Base-by-base conservation (phyloP, 1,140 invertebrate genomes). In the Stegodyphus dumicola region DNA sequence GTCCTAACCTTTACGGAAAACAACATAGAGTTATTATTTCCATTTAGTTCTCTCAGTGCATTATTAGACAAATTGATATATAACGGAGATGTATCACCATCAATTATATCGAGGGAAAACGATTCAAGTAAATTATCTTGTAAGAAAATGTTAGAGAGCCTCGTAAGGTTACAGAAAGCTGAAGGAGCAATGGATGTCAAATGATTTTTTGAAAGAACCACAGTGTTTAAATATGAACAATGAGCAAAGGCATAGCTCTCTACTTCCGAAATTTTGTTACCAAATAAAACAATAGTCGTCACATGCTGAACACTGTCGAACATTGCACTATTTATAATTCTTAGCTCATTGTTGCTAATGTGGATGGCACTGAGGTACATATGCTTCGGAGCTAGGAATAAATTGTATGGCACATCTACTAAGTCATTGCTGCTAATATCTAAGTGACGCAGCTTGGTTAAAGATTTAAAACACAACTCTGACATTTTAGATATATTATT, bases 341-440 rank as follows among this genome's bases (percentile, higher is more conserved):
- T 92, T 73, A 95, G 89, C 85, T 93, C 92, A 90, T 96, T 96
- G 88, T 95, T 93, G 6, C 94, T 93, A 54, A 96, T 90, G 88
- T 95, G 92, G 10, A 97, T 92, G 88, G 97, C 95, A 65, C 92
- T 93, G 56, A 97, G 90, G 88, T 94, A 93, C 17, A 92, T 92
- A 88, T 96, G 95, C 49, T 94, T 90, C 69, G 92, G 92, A 4
- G 93, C 91, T 89, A 93, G 92, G 86, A 96, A 94, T 48, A 95
- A 90, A 80, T 93, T 92, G 15, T 91, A 89, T 0, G 94, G 93
- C 9, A 93, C 86, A 92, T 93, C 88, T 89, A 92, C 89, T 90
- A 97, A 90, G 76, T 94, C 93, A 90, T 97, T 97, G 54, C 95
- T 95, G 88, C 96, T 95, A 87, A 98, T 90, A 91, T 96, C 97